Base-by-base conservation (phyloP, 2,888 invertebrate species). In the Autographa gamma region DNA sequence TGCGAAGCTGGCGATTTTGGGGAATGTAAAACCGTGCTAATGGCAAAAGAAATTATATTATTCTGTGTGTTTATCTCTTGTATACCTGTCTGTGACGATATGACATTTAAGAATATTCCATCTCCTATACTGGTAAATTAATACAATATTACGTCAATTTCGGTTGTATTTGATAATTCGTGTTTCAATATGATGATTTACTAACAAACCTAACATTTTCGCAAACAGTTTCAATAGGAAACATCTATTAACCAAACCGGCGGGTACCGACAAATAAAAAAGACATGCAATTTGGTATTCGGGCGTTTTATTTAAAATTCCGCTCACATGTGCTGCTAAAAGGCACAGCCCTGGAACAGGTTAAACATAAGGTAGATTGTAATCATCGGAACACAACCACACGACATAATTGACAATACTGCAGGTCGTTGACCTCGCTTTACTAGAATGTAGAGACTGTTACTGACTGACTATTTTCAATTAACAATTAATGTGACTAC, bases 281-380 rank as follows among this genome's bases (percentile, higher is more conserved):
- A n/a, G n/a, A 48, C 48, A 48, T n/a, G n/a, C 48, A 48, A 48
- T 48, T 48, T n/a, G 48, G 48, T 7, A n/a, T n/a, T 48, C 48
- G n/a, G 48, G n/a, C n/a, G 16, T 16, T 48, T 48, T 48, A 48
- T 48, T 48, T 48, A n/a, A 48, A 48, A 48, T 48, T 48, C 48
- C n/a, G 48, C n/a, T 48, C 48, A 48, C 48, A 48, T 48, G 48
- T n/a, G 48, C 48, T 48, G 48, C n/a, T 48, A 48, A 48, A 48
- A 48, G 48, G 48, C 48, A 48, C 48, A 48, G 48, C 48, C 43
- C 48, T 48, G 48, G 6, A n/a, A n/a, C 48, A 48, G 48, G 5
- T 48, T 48, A 48, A 48, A 48, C 48, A n/a, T 16, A 48, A 48
- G 48, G 48, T n/a, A 48, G 48, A 48, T 48, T n/a, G 48, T 48